Base-by-base conservation (phyloP, 2,888 invertebrate genomes). In the Hesperia comma region DNA sequence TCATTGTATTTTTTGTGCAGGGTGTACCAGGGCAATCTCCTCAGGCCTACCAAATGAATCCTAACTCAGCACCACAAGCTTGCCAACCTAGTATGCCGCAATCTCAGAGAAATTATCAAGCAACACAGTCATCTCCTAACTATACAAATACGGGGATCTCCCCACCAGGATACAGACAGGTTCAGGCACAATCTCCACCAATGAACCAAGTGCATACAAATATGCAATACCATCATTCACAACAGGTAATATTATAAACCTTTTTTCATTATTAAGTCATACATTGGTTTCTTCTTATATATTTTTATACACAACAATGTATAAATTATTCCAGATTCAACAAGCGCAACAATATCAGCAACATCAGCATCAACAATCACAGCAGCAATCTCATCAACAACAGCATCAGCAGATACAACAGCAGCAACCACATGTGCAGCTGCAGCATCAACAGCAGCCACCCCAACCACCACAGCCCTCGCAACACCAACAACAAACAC, bases 21-120 rank as follows among this genome's bases (percentile, higher is more conserved):
- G 84, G 86, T 77, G 85, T 89, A 54, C 82, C 91, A 43, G 85
- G 84, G 15, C 93, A 90, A 71, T 85, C 93, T 6, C 89, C 94
- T 19, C 94, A 94, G 74, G 90, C 90, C 64, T 94, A 93, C 70
- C 94, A 93, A 82, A 93, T 93, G 53, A 94, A 93, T 69, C 88
- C 93, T 62, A 88, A 92, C 14, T 86, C 93, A 55, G 90, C 94
- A 66, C 92, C 94, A 14, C 94, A 94, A 69, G 88, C 81, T 58
- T 90, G 90, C 73, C 90, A 85, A 72, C 82, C 90, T 15, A 87
- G 82, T 71, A 79, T 91, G 72, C 80, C 85, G 15, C 91, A 90
- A 68, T 87, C 92, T 0, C 91, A 91, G 37, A 81, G 91, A 78
- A 87, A 78, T 88, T 84, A 93, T 80, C 94, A 94, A 74, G 88